Evolutionary conservation across 2,113 vertebrate genomes (phyloP), one percentile per base, ranked within the genome.

Genomic region (Lycocorax pyrrhopterus): DNA sequence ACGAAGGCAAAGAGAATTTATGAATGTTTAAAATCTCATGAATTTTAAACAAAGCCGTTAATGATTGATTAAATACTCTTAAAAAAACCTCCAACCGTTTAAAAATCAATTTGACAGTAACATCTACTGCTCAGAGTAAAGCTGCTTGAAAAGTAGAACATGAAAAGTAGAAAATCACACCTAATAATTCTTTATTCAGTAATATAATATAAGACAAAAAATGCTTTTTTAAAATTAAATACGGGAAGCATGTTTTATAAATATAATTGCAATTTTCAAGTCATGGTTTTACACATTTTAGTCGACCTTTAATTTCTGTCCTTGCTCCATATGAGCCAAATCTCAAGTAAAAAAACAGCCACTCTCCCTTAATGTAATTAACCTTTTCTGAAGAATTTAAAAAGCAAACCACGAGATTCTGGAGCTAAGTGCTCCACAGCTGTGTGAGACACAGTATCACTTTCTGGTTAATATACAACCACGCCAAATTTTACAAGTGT

Each of bases 1-100:
- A 77, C 10, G 30, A 88, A 74, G 80, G 66, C 88, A 93, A 83
- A 81, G 75, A 67, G 86, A 97, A 90, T 74, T 67, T 74, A 93
- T 86, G 43, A 97, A 91, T 90, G 80, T 77, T 95, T 92, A 67
- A 93, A 92, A 55, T 63, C 79, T 88, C 92, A 94, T 86, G 0
- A 92, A 95, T 96, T 94, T 92, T 93, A 93, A 96, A 35, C 26
- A 22, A 80, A 93, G 79, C 74, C n/a, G 30, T 95, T 92, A 94
- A 97, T 86, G 82, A 92, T 88, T 92, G 72, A 94, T 94, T 92
- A 90, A 95, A 90, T 56, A 64, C 39, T 68, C 66, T 79, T 80
- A 4, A 67, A 94, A 94, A 93, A 89, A 89, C 58, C 0, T 9
- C 35, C 55, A 55, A 56, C 56, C 72, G 6, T 74, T 91, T 92